Base-by-base conservation (phyloP, 2,888 invertebrate genomes). In the Prosapia bicincta region DNA sequence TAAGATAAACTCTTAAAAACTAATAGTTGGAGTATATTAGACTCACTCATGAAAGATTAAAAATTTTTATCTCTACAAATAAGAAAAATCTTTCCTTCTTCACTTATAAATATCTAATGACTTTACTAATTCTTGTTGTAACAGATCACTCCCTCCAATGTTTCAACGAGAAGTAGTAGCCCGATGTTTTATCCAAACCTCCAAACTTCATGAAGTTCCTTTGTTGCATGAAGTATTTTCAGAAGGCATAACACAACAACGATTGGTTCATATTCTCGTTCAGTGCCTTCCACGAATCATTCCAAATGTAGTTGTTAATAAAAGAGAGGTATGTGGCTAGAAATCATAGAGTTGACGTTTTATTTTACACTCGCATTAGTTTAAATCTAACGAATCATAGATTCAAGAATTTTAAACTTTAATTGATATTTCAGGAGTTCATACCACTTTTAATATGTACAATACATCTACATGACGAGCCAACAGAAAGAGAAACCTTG, bases 291-390 rank as follows among this genome's bases (percentile, higher is more conserved):
- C 90, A 24, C 86, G 88, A 81, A 89, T 92, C 77, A 89, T 91
- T 77, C 91, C 92, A 1, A 91, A 91, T 84, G 88, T 92, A 66
- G 87, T 91, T 71, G 84, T 91, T 30, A 90, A 90, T 79, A 91
- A 90, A 83, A 85, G 92, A 74, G 91, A 91, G 84, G 87, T 86
- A 38, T 20, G 54, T n/a, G n/a, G n/a, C n/a, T n/a, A n/a, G n/a
- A n/a, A n/a, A n/a, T n/a, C n/a, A n/a, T n/a, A n/a, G n/a, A n/a
- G n/a, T n/a, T n/a, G n/a, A n/a, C n/a, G n/a, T n/a, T n/a, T n/a
- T n/a, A n/a, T n/a, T n/a, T n/a, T n/a, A n/a, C n/a, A n/a, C n/a
- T n/a, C n/a, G n/a, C n/a, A n/a, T n/a, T n/a, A n/a, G n/a, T n/a
- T n/a, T n/a, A n/a, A n/a, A n/a, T n/a, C n/a, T n/a, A n/a, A n/a